Conservation (phyloP, 2,113 vertebrate genomes). For the Stictonetta naevosa region DNA sequence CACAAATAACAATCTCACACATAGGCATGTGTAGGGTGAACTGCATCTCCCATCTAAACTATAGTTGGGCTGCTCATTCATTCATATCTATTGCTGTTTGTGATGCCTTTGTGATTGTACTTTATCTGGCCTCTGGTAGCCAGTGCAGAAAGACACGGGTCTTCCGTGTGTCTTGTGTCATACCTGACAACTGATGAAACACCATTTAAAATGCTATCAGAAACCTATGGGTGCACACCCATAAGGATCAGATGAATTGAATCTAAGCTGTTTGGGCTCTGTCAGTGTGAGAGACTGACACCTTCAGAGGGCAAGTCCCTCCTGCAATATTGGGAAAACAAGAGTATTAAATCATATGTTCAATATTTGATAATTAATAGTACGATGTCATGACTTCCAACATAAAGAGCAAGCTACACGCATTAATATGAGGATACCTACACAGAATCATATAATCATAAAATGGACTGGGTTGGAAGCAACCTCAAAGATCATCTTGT, state of each 20-base stretch:
- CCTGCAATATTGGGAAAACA: not conserved
- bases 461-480: too few species aligned
- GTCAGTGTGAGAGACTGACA: not conserved
- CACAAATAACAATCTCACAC: not conserved
- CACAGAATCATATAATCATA: too few species aligned
- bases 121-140: not conserved
- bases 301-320: not conserved
- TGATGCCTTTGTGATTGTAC: not conserved
- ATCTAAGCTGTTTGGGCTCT: not conserved
- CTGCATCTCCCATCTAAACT: not conserved
- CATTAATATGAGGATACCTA: not conserved
- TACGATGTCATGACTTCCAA: not conserved
- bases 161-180: not conserved
- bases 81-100: not conserved
- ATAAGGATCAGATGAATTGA: not conserved
- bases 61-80: not conserved
- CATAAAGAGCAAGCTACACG: not conserved
- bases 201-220: not conserved
- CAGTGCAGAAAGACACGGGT: not conserved
- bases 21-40: not conserved
- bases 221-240: not conserved
- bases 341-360: not conserved
- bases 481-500: too few species aligned
- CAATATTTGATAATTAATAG: not conserved
- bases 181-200: not conserved